Base-by-base conservation (phyloP, 2,797 vertebrate species). In the Varecia variegata region DNA sequence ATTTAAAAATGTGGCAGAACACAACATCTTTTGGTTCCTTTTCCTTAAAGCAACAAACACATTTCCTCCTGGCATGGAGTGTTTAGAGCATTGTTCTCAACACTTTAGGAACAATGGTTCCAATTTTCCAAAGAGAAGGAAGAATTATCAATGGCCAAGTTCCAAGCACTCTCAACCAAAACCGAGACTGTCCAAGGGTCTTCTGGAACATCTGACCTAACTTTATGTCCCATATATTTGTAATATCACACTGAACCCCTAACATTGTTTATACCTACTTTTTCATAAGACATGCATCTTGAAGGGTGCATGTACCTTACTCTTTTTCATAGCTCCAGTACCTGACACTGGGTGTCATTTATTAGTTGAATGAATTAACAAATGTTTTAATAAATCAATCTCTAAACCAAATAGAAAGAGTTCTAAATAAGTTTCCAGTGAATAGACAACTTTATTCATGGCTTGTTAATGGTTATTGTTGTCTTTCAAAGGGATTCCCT, bases 61-160 rank as follows among this genome's bases (percentile, higher is more conserved):
- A 20, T 67, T 83, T 82, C 30, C 40, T 85, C 43, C 56, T 52
- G n/a, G 21, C 47, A 40, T 7, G 1, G 18, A 52, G 43, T 73
- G 18, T 87, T 87, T 68, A 90, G 32, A 94, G 70, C 30, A 82
- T 32, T 52, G 25, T 27, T 32, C 67, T 47, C 32, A 18, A 88
- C 7, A 43, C 18, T 79, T 89, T 14, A 84, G 38, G 4, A 43
- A 92, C 3, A 30, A 9, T 8, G 88, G 38, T 56, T 70, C 40
- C 15, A 79, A 35, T 84, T 92, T 71, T 79, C 71, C 70, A 83
- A 62, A 86, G 17, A 68, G 7, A 85, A 68, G 21, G n/a, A 52
- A 87, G 25, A 82, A 92, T 70, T 83, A 84, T 71, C 35, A 56
- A 79, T 30, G 11, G 9, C 21, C 58, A 77, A 62, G 58, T 25